Base-by-base conservation (phyloP, 2,113 vertebrate genomes). In the Eclectus roratus region DNA sequence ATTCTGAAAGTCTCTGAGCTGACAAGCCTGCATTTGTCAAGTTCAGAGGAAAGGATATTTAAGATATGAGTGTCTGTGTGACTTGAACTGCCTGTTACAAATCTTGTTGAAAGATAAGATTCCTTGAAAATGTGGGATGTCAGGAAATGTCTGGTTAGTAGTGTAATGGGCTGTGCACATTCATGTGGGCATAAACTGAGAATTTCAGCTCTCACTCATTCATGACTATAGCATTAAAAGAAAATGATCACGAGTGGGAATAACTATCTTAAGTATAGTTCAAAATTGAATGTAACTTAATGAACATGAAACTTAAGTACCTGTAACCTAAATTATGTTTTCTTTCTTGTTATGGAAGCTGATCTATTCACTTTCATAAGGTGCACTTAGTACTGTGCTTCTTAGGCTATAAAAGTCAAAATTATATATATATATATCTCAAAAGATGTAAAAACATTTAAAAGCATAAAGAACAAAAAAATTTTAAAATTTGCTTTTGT, bases 31-130 rank as follows among this genome's bases (percentile, higher is more conserved):
- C 50, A 89, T 96, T 91, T 93, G 91, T 95, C 84, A 93, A 94
- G 93, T 93, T 91, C 89, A 91, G 91, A 15, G 47, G 56, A 91
- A 92, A 89, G 89, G 91, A 92, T 95, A 68, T 88, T 97, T 93
- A 94, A 95, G 91, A 92, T 94, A 89, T 56, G 92, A 96, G 92
- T 84, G 88, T 96, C 88, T 96, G 92, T 96, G 91, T 92, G 94
- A 96, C 85, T 96, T 96, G 91, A 96, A 88, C 73, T 92, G 90
- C 72, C 92, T 94, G 83, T 94, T 94, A 94, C 76, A 94, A 93
- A 94, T 93, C 90, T 80, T 91, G 72, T 72, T 93, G 95, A 94
- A 94, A 95, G 90, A 94, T 93, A 93, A 94, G 80, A 86, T 92
- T 87, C 56, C 95, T 81, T 92, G 83, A 86, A 94, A 95, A 95